phyloP scores from a whole-genome alignment of 1,140 invertebrate genomes.

The Apis mellifera region Amel_HAv3.1 CM009940.2:2421501-2422000 shows the following conservation, averaged over 20 bases:
- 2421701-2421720: background rate
- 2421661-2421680: background rate
- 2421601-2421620: background rate
- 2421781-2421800: background rate
- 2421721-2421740: background rate
- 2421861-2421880: background rate
- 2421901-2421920: constrained; percentile 17
- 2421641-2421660: background rate
- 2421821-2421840: background rate
- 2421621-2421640: background rate
- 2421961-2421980: constrained; percentile 30
- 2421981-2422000: background rate
- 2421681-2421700: background rate
- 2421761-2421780: background rate
- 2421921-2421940: constrained; percentile 11
- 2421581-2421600: background rate
- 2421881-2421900: constrained; percentile 9
- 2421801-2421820: constrained; percentile 27
- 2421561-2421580: background rate
- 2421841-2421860: constrained; percentile 7
- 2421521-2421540: constrained; percentile 37
- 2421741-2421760: background rate
- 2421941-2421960: constrained; percentile 16
- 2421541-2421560: background rate
- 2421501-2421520: constrained; percentile 14